Evolutionary conservation across 92 coral and sea anemone species (phyloP), one percentile per base, ranked within the genome.

Genomic region (Chrysogorgia sp.): DNA sequence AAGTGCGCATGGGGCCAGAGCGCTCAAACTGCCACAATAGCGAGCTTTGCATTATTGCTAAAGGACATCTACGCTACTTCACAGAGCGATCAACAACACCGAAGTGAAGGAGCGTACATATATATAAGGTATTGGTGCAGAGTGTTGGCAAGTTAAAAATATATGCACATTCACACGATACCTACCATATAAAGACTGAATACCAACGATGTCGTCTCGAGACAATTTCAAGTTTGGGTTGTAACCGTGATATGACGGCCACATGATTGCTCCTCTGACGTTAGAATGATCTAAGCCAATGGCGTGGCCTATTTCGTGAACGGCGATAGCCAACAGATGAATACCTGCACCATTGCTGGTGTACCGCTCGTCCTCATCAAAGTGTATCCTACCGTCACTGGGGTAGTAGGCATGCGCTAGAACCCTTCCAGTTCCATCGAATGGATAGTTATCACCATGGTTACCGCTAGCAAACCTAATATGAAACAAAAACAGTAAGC

Each of bases 291-390:
- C 24, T 28, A 92, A 62, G 1, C 94, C 94, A 34, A 92, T 81
- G n/a, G 96, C 72, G 55, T 92, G 97, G 0, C 97, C 97, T 71
- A 92, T 90, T 82, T 92, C 97, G 86, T 92, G 97, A 1, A 88
- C 88, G 15, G 97, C 97, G 31, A 92, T 96, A 86, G 90, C 88
- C 26, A 92, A 78, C 17, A 92, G 87, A 37, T 92, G 86, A n/a
- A 90, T 87, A 1, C 94, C 94, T 6, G 81, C 22, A 2, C 90
- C 92, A 12, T 87, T 91, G 10, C 31, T n/a, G n/a, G 90, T 82
- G 71, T 55, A 92, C 8, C 45, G 48, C 63, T 92, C 97, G 58
- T 83, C 96, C 63, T 92, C 96, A 57, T 92, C 96, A 34, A 92
- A 90, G 77, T 92, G 96, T 3, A 90, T 90, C 2, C 92, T 92